Conservation (phyloP, 2,113 vertebrate species). For the Numida meleagris region DNA sequence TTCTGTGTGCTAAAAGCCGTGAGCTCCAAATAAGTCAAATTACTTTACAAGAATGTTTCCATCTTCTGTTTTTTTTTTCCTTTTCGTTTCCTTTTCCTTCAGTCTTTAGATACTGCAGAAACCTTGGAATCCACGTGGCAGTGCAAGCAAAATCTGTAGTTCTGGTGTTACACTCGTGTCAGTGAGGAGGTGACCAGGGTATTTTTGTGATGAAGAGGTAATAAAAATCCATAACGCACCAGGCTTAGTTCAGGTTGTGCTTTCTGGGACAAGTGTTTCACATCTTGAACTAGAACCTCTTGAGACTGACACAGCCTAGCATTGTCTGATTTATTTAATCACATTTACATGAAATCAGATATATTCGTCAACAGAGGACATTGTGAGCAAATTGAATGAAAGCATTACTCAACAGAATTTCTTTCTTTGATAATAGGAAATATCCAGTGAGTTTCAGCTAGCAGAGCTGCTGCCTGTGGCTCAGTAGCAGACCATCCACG, state of each 20-base stretch:
- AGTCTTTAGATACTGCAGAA: not conserved
- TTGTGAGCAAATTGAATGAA: not conserved
- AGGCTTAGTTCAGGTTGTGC: conserved; percentile 1
- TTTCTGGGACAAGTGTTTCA: conserved; percentile 22
- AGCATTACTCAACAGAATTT: conserved; percentile 4
- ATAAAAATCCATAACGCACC: not conserved
- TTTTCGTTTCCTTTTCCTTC: not conserved
- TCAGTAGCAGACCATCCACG: not conserved
- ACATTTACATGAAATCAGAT: conserved; percentile 37
- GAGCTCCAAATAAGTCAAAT: not conserved
- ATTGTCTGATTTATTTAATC: conserved; percentile 59
- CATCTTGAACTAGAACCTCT: conserved; percentile 39
- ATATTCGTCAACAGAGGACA: conserved; percentile 6
- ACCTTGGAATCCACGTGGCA: not conserved
- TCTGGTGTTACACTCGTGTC: not conserved
- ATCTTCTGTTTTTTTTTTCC: not conserved
- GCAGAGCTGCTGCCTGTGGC: not conserved
- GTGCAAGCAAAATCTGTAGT: not conserved
- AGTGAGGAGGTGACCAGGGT: not conserved
- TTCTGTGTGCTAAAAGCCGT: not conserved
- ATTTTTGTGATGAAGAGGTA: not conserved
- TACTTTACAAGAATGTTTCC: not conserved
- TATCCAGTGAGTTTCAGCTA: not conserved
- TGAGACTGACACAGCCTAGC: not conserved
- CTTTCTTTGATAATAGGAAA: not conserved